Evolutionary conservation across 2,797 vertebrate genomes (phyloP), one percentile per base, ranked within the genome.

Genomic region (Mycteria americana): DNA sequence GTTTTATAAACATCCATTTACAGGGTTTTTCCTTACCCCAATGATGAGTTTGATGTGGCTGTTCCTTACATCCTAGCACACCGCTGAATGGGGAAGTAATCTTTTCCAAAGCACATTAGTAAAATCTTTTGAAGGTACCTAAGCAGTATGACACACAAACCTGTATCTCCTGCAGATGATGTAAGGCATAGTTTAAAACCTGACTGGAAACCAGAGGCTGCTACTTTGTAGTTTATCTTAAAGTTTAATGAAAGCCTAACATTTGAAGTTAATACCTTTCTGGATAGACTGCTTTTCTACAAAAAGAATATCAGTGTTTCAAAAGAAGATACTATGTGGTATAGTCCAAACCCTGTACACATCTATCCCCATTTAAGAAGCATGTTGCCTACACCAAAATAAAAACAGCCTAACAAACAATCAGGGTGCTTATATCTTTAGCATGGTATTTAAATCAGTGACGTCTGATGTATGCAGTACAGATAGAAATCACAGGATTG

Each of bases 41-140:
- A 3, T 48, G 43, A 60, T 72, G 16, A 51, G 83, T 87, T 88
- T 92, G 48, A 82, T 10, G 17, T 45, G 45, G 7, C 18, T 87
- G 23, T 64, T 74, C 53, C 59, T 79, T 59, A 48, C 33, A 62
- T 60, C 17, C 10, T 30, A 33, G 28, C 30, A n/a, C 18, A 56
- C 18, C 23, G 2, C 37, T 85, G 78, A 54, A 88, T 48, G 31
- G 51, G 22, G 37, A 90, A 94, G 41, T 69, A 43, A 80, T 96
- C 41, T 89, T 89, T 85, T 77, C 63, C 45, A 43, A 93, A 92
- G 22, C 41, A 69, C 35, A 23, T 78, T 31, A 95, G 31, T 45
- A 92, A 67, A 74, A 57, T 19, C 57, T 91, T 96, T 92, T 96
- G 83, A 89, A 91, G 27, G 79, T 72, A 45, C 37, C 51, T 64